A percentile compares a stretch with the other conserved stretches of the same genome.
These are phyloP conservation scores for Dicyrtoma fusca DNA, from an alignment of 2,888 invertebrate genomes.

Conservation along the genomic window DNA sequence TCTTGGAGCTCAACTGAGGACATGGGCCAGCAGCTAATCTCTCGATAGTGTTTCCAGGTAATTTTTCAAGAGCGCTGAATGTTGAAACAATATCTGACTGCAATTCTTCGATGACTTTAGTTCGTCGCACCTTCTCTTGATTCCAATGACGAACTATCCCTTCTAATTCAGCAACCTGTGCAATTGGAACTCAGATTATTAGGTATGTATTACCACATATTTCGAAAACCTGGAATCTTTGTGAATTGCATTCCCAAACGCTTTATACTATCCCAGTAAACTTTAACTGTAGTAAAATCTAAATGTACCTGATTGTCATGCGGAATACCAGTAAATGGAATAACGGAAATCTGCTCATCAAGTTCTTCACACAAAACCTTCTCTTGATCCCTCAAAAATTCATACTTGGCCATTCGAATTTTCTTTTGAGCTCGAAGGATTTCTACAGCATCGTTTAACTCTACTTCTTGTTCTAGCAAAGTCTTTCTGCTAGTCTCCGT, in stretches of 20 bases:
- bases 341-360: slow-evolving; percentile 18
- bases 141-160: slow-evolving; percentile 22
- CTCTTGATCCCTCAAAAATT: slow-evolving; percentile 33
- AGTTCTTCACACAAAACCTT: slow-evolving; percentile 28
- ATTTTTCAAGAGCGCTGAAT: slow-evolving; percentile 16
- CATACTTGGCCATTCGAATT: slow-evolving; percentile 33
- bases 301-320: slow-evolving; percentile 35
- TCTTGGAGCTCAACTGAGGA: slow-evolving; percentile 18
- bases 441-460: background rate
- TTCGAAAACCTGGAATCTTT: background rate
- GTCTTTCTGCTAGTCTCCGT: background rate
- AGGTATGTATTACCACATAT: no score
- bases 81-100: slow-evolving; percentile 7
- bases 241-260: background rate
- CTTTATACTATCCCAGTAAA: background rate
- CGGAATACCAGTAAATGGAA: slow-evolving; percentile 29
- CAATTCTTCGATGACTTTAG: slow-evolving; percentile 20
- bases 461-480: slow-evolving; percentile 21
- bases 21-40: background rate
- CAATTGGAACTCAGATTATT: no score
- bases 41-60: slow-evolving; percentile 14
- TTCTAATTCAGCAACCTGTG: slow-evolving; percentile 32
- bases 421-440: slow-evolving; percentile 24
- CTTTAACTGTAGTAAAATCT: no score
- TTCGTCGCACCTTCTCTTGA: slow-evolving; percentile 15